Evolutionary conservation across 1,140 invertebrate genomes (phyloP), one percentile per base, ranked within the genome.

Genomic region (Aphidius gifuensis): DNA sequence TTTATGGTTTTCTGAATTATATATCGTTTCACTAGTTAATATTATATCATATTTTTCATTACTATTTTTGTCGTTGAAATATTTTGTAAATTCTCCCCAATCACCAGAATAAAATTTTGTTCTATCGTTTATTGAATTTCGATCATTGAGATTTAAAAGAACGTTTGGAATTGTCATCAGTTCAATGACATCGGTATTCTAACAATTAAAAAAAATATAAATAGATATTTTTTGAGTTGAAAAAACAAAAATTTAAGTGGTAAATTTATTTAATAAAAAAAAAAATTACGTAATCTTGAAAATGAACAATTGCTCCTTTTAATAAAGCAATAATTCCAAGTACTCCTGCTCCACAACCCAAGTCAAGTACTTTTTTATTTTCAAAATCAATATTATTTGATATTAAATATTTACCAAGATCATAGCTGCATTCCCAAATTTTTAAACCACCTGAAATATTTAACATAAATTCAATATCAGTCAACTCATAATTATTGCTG

Each of bases 21-120:
- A 96, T 70, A 96, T 95, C 1, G 94, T 96, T 83, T 96, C 94
- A 49, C 91, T 91, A 6, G 92, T 92, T 3, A 96, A 80, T 70
- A 96, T 96, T 23, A 88, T 71, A 76, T 97, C 92, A 83, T 88
- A 96, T 69, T 86, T 85, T 62, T 82, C 68, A 38, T 62, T 51
- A 7, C 53, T 42, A 43, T 68, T 64, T 42, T 69, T 62, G 48
- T 67, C 61, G 49, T 70, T 61, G 23, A 83, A 73, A 48, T 85
- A 72, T 32, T 83, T 71, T 21, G 78, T 66, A 69, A 92, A 89
- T 32, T 85, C 85, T 23, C 74, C 68, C 93, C 93, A 96, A 74
- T 94, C 92, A 4, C 93, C 93, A 62, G 85, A 84, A 75, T 87
- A 93, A 82, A 91, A 94, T 75, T 83, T 80, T 69, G 84, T 87